Evolutionary conservation across 2,888 invertebrate genomes (phyloP).

Genomic region (Drosophila birchii): DNA sequence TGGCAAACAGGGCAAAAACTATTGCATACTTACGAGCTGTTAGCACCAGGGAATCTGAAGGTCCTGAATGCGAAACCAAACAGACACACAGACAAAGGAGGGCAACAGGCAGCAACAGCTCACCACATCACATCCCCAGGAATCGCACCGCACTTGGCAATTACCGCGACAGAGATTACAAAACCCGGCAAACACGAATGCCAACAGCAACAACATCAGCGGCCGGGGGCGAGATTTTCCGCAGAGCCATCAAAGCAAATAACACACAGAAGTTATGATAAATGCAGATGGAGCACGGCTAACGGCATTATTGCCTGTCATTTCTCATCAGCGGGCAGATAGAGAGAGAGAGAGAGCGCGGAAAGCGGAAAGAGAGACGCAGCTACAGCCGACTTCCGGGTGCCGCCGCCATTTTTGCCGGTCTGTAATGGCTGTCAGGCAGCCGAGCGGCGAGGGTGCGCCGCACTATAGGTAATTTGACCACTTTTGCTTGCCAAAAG

Average conservation of each 20-base stretch:
- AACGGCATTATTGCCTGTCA: constrained; percentile 77
- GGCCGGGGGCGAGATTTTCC: constrained; percentile 10
- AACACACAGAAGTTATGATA: constrained; percentile 77
- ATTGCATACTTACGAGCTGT: constrained; percentile 37
- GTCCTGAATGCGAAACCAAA: constrained; percentile 61
- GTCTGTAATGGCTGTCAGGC: constrained; percentile 63
- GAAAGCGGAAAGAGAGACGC: constrained; percentile 21
- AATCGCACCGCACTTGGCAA: constrained; percentile 43
- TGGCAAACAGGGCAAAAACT: constrained; percentile 12
- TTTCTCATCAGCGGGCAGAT: constrained; percentile 69
- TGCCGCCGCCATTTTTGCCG: constrained; percentile 72
- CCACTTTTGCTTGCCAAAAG: too few relatives aligned
- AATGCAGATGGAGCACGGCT: constrained; percentile 78
- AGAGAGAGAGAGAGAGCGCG: neutral
- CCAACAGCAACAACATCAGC: constrained; percentile 29
- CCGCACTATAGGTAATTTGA: too few relatives aligned
- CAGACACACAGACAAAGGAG: constrained; percentile 39
- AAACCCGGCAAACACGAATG: constrained; percentile 24
- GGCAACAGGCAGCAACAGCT: constrained; percentile 22
- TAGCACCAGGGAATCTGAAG: neutral
- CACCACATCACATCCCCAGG: constrained; percentile 4
- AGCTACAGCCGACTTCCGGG: constrained; percentile 72
- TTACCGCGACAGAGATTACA: constrained; percentile 53
- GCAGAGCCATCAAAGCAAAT: constrained; percentile 64
- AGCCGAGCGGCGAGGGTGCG: constrained; percentile 26